Conservation (phyloP, 2,888 invertebrate species). For the Aspidapion aeneum region DNA sequence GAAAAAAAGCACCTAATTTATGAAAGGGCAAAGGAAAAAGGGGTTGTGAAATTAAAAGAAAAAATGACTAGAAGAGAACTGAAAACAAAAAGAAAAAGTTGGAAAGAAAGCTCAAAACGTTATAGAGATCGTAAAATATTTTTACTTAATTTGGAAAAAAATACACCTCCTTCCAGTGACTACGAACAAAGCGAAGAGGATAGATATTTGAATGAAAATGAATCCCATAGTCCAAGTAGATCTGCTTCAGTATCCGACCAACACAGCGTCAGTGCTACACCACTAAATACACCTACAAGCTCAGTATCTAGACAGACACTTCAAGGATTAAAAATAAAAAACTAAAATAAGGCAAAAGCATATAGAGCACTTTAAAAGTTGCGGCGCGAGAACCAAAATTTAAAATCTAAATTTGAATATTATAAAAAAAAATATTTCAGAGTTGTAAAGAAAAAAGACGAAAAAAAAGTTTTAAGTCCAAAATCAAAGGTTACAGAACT, state of each 20-base stretch:
- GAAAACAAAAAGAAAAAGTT: not conserved
- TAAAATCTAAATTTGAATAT: not conserved
- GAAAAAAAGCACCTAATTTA: not conserved
- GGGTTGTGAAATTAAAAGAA: not conserved
- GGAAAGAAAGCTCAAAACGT: not conserved
- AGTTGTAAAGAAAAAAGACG: not conserved
- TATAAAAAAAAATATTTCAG: not conserved
- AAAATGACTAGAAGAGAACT: not conserved
- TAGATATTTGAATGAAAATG: not conserved
- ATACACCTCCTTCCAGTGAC: not conserved
- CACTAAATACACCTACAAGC: not conserved
- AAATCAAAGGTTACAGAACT: not conserved
- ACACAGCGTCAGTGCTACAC: not conserved
- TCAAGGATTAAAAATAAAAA: not conserved
- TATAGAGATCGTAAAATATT: not conserved
- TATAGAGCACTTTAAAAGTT: not conserved
- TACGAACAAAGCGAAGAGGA: not conserved
- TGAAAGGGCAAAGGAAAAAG: constrained; percentile 2
- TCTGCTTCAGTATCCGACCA: not conserved
- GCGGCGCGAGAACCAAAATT: not conserved
- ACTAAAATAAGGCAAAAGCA: not conserved
- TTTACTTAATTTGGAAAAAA: not conserved
- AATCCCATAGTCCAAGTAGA: not conserved
- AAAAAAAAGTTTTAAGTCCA: not conserved
- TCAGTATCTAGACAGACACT: not conserved